phyloP scores from a whole-genome alignment of 2,888 invertebrate species.

The Blastobasis lacticolella region DNA sequence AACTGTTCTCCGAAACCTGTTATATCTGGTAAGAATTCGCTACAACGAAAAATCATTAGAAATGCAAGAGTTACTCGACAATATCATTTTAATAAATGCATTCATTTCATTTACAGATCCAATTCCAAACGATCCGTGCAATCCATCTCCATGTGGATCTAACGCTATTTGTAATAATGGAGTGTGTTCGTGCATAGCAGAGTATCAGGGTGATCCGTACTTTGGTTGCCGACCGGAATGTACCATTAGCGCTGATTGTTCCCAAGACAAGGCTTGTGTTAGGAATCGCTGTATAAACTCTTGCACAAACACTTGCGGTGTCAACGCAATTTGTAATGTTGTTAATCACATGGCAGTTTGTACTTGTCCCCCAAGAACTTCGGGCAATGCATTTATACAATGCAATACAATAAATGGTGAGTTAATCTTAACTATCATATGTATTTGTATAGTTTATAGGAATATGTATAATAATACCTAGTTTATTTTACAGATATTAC shows the following conservation, averaged over 20 bases:
- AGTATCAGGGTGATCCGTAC: conserved; percentile 79
- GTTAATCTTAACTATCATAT: conserved; percentile 2
- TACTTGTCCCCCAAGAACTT: conserved; percentile 79
- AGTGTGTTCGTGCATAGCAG: conserved; percentile 74
- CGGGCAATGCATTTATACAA: conserved; percentile 82
- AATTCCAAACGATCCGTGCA: conserved; percentile 67
- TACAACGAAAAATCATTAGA: too few species aligned
- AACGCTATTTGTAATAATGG: conserved; percentile 76
- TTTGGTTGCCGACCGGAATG: conserved; percentile 84
- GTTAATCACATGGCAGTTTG: conserved; percentile 86
- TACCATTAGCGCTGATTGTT: conserved; percentile 81
- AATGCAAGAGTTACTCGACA: background rate
- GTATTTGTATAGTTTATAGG: background rate
- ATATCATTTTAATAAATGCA: background rate
- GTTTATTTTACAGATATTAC: conserved; percentile 39
- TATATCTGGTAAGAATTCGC: background rate
- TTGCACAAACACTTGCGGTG: conserved; percentile 84
- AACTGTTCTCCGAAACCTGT: conserved; percentile 75
- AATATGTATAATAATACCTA: background rate
- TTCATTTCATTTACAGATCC: conserved; percentile 31
- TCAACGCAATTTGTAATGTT: conserved; percentile 81
- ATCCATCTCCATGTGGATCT: conserved; percentile 79
- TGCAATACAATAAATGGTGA: conserved; percentile 75
- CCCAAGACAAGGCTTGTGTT: conserved; percentile 80
- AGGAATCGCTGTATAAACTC: conserved; percentile 81